Percentiles rank a stretch among this genome's conserved stretches.
phyloP scores from a whole-genome alignment of 2,797 vertebrate genomes.

The Brotula barbata region DNA sequence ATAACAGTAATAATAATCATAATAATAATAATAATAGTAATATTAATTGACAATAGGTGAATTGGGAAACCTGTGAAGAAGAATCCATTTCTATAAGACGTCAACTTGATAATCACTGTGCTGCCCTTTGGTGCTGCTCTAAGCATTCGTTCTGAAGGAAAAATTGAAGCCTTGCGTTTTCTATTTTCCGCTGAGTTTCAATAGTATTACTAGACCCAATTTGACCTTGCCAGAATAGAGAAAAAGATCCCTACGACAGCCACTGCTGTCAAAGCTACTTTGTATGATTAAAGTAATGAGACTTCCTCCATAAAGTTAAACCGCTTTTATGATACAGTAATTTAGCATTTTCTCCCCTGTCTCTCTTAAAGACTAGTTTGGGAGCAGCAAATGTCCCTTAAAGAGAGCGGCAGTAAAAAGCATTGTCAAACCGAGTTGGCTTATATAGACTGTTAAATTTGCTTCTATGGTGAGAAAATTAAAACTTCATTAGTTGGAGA shows the following conservation, averaged over 20 bases:
- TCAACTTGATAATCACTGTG: conserved; percentile 69
- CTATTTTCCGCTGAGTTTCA: conserved; percentile 68
- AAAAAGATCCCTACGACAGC: conserved; percentile 44
- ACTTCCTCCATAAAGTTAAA: conserved; percentile 69
- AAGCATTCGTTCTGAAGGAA: conserved; percentile 71
- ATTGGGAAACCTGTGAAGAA: conserved; percentile 41
- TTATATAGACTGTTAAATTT: conserved; percentile 54
- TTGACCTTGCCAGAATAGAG: conserved; percentile 64
- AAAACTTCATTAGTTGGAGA: conserved; percentile 70
- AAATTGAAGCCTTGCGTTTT: conserved; percentile 65
- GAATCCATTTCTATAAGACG: conserved; percentile 67
- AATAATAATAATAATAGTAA: no score
- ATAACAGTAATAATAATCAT: no score
- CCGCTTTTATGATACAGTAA: conserved; percentile 68
- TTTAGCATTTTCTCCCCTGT: conserved; percentile 59
- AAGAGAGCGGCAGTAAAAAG: conserved; percentile 59
- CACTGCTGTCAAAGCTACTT: conserved; percentile 66
- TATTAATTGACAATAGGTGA: conserved; percentile 29
- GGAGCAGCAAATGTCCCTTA: conserved; percentile 58
- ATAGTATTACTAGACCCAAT: conserved; percentile 63
- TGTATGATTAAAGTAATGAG: conserved; percentile 74
- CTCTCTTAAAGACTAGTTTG: conserved; percentile 60
- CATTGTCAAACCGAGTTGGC: conserved; percentile 55
- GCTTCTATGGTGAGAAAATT: conserved; percentile 63
- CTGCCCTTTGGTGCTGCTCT: conserved; percentile 73